These are phyloP conservation scores for Ectobius pallidus DNA, from an alignment of 2,888 invertebrate species.

Conservation along the genomic window DNA sequence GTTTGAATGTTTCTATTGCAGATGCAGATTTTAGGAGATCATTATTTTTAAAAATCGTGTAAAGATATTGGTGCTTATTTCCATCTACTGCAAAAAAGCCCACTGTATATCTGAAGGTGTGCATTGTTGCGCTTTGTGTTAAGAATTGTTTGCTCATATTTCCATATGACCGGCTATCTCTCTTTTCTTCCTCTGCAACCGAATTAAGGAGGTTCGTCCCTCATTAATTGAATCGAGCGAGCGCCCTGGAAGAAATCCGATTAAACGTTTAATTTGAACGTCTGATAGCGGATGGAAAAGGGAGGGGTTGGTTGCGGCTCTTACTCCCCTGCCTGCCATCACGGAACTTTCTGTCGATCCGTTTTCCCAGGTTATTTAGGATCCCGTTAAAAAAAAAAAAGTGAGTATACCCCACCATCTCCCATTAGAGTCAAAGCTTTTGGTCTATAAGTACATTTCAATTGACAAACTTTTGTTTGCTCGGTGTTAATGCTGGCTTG, in stretches of 20 bases:
- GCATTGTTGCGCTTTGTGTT: too few species aligned
- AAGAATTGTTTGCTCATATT: neutral
- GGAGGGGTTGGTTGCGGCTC: neutral
- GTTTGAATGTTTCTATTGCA: too few species aligned
- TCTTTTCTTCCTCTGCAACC: constrained; percentile 29
- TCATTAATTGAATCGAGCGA: constrained; percentile 42
- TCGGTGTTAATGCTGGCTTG: too few species aligned
- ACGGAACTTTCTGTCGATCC: constrained; percentile 1
- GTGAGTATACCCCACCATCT: neutral
- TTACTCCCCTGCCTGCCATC: neutral
- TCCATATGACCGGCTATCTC: constrained; percentile 16
- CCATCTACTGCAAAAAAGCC: too few species aligned
- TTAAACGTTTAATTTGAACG: constrained; percentile 43
- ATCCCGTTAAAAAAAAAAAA: constrained; percentile 7
- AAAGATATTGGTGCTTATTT: too few species aligned
- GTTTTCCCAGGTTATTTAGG: constrained; percentile 8
- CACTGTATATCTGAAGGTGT: too few species aligned
- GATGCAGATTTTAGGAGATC: too few species aligned
- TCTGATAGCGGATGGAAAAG: constrained; percentile 25
- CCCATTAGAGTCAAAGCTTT: neutral
- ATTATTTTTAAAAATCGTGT: too few species aligned
- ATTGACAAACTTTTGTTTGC: neutral
- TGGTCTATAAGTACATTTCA: neutral
- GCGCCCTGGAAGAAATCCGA: constrained; percentile 40
- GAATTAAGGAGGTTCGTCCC: constrained; percentile 39